These are phyloP conservation scores for Bubalus kerabau DNA, from an alignment of 2,113 vertebrate species.

Conservation along the genomic window DNA sequence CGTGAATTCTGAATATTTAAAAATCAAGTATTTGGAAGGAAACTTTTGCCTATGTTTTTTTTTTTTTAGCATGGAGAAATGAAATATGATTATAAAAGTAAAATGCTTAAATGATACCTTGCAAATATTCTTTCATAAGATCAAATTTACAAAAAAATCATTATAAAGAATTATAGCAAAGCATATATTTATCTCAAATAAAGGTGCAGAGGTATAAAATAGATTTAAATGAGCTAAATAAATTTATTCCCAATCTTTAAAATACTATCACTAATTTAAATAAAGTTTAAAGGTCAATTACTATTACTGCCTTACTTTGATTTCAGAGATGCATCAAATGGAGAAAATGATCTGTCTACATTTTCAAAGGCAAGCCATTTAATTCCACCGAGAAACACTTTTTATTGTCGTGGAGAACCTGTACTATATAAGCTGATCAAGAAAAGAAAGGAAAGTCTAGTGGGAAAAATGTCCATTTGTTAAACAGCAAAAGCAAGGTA, in stretches of 20 bases:
- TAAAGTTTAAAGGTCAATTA: neutral
- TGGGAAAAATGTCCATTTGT: neutral
- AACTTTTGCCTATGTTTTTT: neutral
- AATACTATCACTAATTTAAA: constrained; percentile 23
- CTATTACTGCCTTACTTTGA: neutral
- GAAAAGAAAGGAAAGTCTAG: constrained; percentile 7
- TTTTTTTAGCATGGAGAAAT: neutral
- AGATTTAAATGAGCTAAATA: constrained; percentile 14
- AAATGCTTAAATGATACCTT: neutral
- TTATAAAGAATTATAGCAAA: neutral
- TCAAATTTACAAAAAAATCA: constrained; percentile 24
- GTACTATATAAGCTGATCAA: neutral
- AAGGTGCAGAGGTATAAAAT: neutral
- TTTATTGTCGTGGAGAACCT: neutral
- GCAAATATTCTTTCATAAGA: neutral
- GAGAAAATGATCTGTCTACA: neutral
- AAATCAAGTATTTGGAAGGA: neutral
- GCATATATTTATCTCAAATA: constrained; percentile 1
- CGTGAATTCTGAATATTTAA: neutral
- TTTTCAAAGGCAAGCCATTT: constrained; percentile 19
- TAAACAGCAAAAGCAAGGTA: constrained; percentile 1
- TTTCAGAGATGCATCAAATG: neutral
- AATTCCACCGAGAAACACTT: neutral
- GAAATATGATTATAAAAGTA: neutral
- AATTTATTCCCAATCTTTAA: neutral